Percentiles rank a stretch among this genome's conserved stretches.
Conservation (phyloP, 2,888 invertebrate species). For the Melanostoma mellinum region DNA sequence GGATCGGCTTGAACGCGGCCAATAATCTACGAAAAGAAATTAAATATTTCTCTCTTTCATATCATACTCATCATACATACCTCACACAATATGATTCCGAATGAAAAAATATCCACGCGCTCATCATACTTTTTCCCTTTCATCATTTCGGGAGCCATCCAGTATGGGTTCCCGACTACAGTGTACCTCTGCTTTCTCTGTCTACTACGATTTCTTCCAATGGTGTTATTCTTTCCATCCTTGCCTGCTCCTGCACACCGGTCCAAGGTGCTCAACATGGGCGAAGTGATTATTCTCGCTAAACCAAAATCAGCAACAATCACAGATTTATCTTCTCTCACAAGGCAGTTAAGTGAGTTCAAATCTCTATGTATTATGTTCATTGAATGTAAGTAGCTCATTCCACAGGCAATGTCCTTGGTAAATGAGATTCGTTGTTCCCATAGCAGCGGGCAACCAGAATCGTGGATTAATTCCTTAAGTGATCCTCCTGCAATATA, state of each 20-base stretch:
- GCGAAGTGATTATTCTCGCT: slow-evolving; percentile 88
- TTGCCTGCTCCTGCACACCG: slow-evolving; percentile 79
- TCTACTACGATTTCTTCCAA: slow-evolving; percentile 84
- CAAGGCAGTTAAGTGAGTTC: slow-evolving; percentile 97
- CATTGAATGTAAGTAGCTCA: slow-evolving; percentile 96
- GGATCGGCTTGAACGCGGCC: slow-evolving; percentile 97
- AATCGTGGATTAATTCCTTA: slow-evolving; percentile 91
- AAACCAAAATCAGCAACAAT: slow-evolving; percentile 98
- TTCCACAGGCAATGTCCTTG: slow-evolving; percentile 95
- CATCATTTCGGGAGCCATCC: slow-evolving; percentile 99
- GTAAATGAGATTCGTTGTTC: slow-evolving; percentile 91
- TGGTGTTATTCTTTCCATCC: slow-evolving; percentile 80
- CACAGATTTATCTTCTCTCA: slow-evolving; percentile 94
- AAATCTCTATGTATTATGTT: slow-evolving; percentile 97
- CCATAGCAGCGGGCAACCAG: slow-evolving; percentile 88
- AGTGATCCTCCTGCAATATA: slow-evolving; percentile 96
- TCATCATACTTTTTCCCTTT: slow-evolving; percentile 97
- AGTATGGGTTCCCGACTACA: slow-evolving; percentile 98
- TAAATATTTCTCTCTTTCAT: not conserved
- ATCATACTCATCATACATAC: slow-evolving; percentile 81
- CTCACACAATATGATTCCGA: slow-evolving; percentile 97
- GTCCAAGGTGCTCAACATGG: slow-evolving; percentile 80
- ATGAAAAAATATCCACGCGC: slow-evolving; percentile 97
- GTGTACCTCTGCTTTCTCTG: slow-evolving; percentile 94
- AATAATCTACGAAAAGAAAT: slow-evolving; percentile 87